Percentiles rank a stretch among this genome's conserved stretches.
phyloP scores from a whole-genome alignment of 2,888 invertebrate species.

The Creontiades dilutus region DNA sequence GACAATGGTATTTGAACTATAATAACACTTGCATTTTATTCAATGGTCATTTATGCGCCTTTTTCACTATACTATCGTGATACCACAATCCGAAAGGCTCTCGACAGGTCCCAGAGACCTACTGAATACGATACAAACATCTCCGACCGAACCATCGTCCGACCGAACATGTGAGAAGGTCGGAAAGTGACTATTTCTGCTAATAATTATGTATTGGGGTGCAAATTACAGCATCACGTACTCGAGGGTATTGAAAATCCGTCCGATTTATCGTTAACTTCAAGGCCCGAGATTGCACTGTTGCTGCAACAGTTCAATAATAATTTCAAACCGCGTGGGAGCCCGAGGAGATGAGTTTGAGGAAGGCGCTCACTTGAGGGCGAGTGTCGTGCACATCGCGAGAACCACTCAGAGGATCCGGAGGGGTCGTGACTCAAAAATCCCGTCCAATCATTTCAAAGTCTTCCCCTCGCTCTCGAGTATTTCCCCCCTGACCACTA shows the following conservation, averaged over 20 bases:
- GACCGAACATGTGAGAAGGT: no score
- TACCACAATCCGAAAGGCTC: no score
- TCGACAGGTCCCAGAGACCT: no score
- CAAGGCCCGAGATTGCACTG: not conserved
- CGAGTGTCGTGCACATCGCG: slow-evolving; percentile 6
- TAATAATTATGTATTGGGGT: no score
- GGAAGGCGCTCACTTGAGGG: not conserved
- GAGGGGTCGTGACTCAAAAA: not conserved
- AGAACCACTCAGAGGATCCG: not conserved
- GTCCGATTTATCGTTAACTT: not conserved
- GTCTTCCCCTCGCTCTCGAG: not conserved
- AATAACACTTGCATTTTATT: no score
- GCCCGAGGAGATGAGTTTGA: not conserved
- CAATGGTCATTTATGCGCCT: no score
- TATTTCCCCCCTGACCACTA: not conserved
- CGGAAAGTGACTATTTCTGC: no score
- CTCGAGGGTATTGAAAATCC: not conserved
- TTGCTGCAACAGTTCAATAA: not conserved
- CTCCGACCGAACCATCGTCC: no score
- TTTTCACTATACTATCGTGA: no score
- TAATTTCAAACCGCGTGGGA: not conserved
- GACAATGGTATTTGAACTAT: no score
- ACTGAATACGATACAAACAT: no score
- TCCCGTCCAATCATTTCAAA: slow-evolving; percentile 25
- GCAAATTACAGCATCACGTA: no score